Conservation (phyloP, 2,888 invertebrate species). For the Gandaritis pyraliata region DNA sequence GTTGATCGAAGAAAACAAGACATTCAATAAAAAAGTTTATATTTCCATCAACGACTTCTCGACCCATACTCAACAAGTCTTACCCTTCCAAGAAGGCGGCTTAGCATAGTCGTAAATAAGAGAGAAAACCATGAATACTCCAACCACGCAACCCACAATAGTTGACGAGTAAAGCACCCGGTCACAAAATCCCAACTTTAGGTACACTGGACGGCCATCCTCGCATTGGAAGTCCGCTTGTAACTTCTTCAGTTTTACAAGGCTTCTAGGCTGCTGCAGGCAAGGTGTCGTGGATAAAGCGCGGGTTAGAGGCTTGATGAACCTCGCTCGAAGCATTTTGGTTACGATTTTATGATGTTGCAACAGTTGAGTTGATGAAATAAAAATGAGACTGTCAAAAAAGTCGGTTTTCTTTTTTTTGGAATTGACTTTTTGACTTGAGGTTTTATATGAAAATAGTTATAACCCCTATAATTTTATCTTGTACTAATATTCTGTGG, state of each 20-base stretch:
- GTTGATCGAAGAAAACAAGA: not conserved
- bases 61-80: slow-evolving; percentile 31
- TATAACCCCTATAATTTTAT: too few species aligned
- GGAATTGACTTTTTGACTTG: not conserved
- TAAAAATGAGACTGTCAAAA: too few species aligned
- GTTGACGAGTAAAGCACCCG: slow-evolving; percentile 50
- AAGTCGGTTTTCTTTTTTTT: too few species aligned
- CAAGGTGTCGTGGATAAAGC: slow-evolving; percentile 15
- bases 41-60: not conserved
- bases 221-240: slow-evolving; percentile 55
- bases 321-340: slow-evolving; percentile 15
- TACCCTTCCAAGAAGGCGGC: slow-evolving; percentile 51
- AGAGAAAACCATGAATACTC: slow-evolving; percentile 33
- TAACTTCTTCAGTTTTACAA: slow-evolving; percentile 45
- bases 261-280: slow-evolving; percentile 14
- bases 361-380: too few species aligned
- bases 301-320: slow-evolving; percentile 1
- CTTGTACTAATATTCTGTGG: too few species aligned
- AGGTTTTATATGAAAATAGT: too few species aligned
- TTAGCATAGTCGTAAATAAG: slow-evolving; percentile 54
- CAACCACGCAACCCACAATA: slow-evolving; percentile 36
- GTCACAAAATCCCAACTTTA: slow-evolving; percentile 53
- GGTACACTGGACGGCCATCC: slow-evolving; percentile 51
- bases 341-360: not conserved
- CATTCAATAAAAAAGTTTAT: not conserved